Base-by-base conservation (phyloP, 2,888 invertebrate genomes). In the Spialia ferax region DNA sequence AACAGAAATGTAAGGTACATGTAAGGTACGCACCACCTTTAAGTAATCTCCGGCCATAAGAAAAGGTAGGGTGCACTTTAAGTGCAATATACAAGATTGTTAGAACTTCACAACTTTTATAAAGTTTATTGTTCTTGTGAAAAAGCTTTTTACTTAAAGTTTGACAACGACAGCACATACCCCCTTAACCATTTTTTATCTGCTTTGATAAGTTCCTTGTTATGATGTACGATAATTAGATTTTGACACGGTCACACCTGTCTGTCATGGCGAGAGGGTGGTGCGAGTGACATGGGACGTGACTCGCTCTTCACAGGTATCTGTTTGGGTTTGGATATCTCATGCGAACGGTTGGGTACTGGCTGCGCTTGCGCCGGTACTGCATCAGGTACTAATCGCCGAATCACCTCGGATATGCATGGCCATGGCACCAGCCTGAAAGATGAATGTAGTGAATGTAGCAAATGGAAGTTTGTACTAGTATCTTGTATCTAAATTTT, bases 361-460 rank as follows among this genome's bases (percentile, higher is more conserved):
- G 69, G 69, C 18, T 7, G 32, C 10, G 10, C 62, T 5, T 74
- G 68, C 3, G 69, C 71, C n/a, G 97, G 96, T 11, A 94, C 94
- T 1, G 96, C 96, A 79, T 97, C 97, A 0, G 95, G 95, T 15
- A 97, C 95, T 23, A 97, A 78, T 10, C 95, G 94, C 61, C 95
- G 94, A 71, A 97, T 89, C 73, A 96, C 88, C 79, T 96, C 95
- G 2, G 95, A 95, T 67, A 94, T 88, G 72, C 96, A 96, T 15
- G 94, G 89, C 96, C 96, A 96, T 15, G 97, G 97, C 71, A 97
- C 94, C 61, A 96, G 74, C 95, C 97, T 97, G 88, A n/a, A 93
- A 65, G 20, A n/a, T n/a, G n/a, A n/a, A n/a, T n/a, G n/a, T n/a
- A n/a, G n/a, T n/a, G 26, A 26, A 6, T 26, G 2, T 26, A 26